Percentiles rank a stretch among this genome's conserved stretches.
phyloP scores from a whole-genome alignment of 2,888 invertebrate species.

The Apoda limacodes region DNA sequence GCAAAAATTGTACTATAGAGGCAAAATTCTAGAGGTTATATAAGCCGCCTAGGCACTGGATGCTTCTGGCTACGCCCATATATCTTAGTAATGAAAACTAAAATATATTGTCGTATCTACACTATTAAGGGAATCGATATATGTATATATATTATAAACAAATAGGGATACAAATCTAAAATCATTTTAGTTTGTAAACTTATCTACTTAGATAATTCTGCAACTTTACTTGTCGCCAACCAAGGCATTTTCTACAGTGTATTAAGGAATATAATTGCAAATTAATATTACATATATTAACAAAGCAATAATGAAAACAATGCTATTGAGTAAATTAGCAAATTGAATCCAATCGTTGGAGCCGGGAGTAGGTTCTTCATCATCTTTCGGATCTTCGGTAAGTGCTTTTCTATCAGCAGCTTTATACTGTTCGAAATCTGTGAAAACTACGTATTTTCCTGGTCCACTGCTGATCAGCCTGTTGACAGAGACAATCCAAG shows the following conservation, averaged over 20 bases:
- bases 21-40: too few species aligned
- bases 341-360: conserved; percentile 50
- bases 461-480: conserved; percentile 41
- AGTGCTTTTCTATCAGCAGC: conserved; percentile 29
- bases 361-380: conserved; percentile 24
- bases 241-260: too few species aligned
- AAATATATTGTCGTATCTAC: too few species aligned
- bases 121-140: too few species aligned
- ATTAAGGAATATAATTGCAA: conserved; percentile 45
- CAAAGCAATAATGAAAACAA: conserved; percentile 34
- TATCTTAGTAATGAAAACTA: too few species aligned
- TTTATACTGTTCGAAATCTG: conserved; percentile 50
- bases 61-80: too few species aligned
- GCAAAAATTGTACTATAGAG: too few species aligned
- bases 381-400: conserved; percentile 28
- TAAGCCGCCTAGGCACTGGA: too few species aligned
- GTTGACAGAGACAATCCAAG: conserved; percentile 40
- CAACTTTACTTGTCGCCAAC: conserved; percentile 26
- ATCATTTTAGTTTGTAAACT: background rate
- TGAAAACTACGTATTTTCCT: conserved; percentile 51
- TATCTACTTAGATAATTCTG: conserved; percentile 1
- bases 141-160: too few species aligned
- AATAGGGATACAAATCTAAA: too few species aligned
- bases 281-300: conserved; percentile 47
- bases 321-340: conserved; percentile 46